Evolutionary conservation across 2,888 invertebrate species (phyloP), one percentile per base, ranked within the genome.

Genomic region (Drosophila merina): DNA sequence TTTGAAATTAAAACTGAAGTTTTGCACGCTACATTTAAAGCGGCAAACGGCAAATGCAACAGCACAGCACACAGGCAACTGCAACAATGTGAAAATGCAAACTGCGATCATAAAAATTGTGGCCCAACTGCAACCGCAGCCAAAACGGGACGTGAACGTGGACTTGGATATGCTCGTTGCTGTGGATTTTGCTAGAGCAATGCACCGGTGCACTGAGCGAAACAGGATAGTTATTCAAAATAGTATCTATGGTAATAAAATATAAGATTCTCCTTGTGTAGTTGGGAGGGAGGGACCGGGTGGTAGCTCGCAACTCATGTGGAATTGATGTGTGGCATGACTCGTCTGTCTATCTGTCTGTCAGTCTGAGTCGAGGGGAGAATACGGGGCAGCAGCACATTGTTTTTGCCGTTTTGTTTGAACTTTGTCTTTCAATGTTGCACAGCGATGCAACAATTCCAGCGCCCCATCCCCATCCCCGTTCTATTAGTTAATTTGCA

Each of bases 321-420:
- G 82, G 86, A 86, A 86, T 82, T 82, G 82, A 82, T 82, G 82
- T 82, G 84, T 82, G 84, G 78, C 81, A 86, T 78, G 86, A 78
- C 81, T 75, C 74, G 81, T 74, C 81, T 74, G 79, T 76, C 85
- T 49, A 44, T 20, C 57, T 58, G 55, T 31, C 51, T 31, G 72
- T 36, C 63, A 40, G 55, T 69, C 69, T n/a, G 8, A 49, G 48
- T 25, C 25, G 31, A 20, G 52, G 51, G 10, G 50, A 20, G 31
- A 20, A 20, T 20, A 2, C 20, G 20, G 7, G 28, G 31, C 20
- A 31, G 20, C 26, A n/a, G 28, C n/a, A 38, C 47, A 50, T 57
- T 40, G 47, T 38, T 49, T 47, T 51, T 66, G 76, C 52, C 57
- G 55, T 84, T 73, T 86, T 84, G 81, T 82, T 84, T 86, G 86